Evolutionary conservation across 2,113 vertebrate genomes (phyloP).

Genomic region (Spea multiplicata): DNA sequence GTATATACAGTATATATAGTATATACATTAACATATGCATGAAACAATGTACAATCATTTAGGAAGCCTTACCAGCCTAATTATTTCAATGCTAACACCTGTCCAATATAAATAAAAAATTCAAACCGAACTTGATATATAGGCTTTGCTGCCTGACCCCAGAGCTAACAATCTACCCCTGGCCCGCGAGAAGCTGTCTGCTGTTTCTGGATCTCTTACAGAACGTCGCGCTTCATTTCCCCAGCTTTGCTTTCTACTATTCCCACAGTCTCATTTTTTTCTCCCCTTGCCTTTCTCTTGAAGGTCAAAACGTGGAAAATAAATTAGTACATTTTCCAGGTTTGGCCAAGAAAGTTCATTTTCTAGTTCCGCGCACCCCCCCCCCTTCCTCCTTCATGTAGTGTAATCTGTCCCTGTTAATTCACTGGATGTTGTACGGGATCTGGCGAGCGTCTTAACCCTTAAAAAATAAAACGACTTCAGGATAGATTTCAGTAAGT

Average conservation of each 20-base stretch:
- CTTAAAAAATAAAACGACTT: not conserved
- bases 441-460: slow-evolving; percentile 28
- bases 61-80: too few relatives aligned
- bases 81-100: too few relatives aligned
- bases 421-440: slow-evolving; percentile 6
- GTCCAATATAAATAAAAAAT: too few relatives aligned
- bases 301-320: slow-evolving; percentile 42
- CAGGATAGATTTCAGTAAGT: too few relatives aligned
- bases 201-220: slow-evolving; percentile 23
- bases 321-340: slow-evolving; percentile 29
- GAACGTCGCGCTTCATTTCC: slow-evolving; percentile 37
- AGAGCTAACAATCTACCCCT: slow-evolving; percentile 11
- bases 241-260: slow-evolving; percentile 10
- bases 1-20: too few relatives aligned
- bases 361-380: slow-evolving; percentile 1
- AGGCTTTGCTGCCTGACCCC: not conserved
- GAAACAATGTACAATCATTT: not conserved
- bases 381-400: not conserved
- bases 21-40: not conserved
- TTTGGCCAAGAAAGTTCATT: slow-evolving; percentile 40
- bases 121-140: too few relatives aligned
- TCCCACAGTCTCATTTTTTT: slow-evolving; percentile 26
- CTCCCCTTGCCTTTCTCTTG: slow-evolving; percentile 21
- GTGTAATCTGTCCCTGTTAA: slow-evolving; percentile 22
- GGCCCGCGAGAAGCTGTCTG: not conserved